These are phyloP conservation scores for Limnephilus rhombicus DNA, from an alignment of 2,888 invertebrate species.

Conservation along the genomic window DNA sequence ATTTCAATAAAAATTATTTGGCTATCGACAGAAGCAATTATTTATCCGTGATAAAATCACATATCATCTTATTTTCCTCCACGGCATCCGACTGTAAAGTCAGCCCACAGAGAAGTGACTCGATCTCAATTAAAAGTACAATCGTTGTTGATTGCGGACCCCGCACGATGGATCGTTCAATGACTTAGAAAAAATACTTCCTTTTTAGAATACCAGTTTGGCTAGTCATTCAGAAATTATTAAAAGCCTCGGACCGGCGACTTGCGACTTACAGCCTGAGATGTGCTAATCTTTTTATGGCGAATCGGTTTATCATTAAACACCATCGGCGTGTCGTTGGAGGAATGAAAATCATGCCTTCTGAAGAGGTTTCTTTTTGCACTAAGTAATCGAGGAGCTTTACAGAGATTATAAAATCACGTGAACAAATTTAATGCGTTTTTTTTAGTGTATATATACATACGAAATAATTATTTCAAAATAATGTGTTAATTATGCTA, in stretches of 20 bases:
- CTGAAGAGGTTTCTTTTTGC: not conserved
- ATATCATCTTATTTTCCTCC: not conserved
- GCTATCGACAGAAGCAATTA: not conserved
- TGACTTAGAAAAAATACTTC: conserved; percentile 42
- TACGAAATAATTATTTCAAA: too few relatives aligned
- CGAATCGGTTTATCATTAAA: conserved; percentile 3
- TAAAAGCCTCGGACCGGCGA: not conserved
- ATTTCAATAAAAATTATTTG: not conserved
- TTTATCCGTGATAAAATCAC: not conserved
- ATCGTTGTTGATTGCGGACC: conserved; percentile 30
- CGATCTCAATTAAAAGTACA: conserved; percentile 30
- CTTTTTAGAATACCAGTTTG: conserved; percentile 47
- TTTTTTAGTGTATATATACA: too few relatives aligned
- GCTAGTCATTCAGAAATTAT: conserved; percentile 45
- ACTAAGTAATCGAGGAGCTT: not conserved
- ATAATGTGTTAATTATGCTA: too few relatives aligned
- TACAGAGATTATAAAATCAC: not conserved
- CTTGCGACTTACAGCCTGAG: conserved; percentile 1
- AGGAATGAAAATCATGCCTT: not conserved
- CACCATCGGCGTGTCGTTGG: not conserved
- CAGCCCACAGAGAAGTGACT: not conserved
- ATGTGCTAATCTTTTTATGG: conserved; percentile 25
- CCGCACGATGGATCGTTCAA: conserved; percentile 19
- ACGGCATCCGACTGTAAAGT: not conserved
- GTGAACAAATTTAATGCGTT: too few relatives aligned